phyloP scores from a whole-genome alignment of 2,113 vertebrate species.

The Phocoena sinus region DNA sequence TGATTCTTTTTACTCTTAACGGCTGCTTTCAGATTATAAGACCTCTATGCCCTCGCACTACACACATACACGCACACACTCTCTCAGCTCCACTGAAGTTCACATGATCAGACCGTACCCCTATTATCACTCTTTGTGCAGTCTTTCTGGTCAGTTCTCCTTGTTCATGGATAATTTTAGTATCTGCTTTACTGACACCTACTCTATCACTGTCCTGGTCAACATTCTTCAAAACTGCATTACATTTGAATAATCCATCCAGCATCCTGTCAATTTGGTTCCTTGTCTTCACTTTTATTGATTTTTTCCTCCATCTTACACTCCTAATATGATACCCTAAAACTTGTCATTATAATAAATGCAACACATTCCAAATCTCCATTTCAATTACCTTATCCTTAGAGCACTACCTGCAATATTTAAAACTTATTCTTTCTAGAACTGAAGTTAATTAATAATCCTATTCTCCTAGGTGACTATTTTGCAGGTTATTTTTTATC shows the following conservation, averaged over 20 bases:
- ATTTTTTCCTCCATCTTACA: background rate
- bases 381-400: background rate
- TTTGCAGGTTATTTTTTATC: background rate
- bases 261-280: background rate
- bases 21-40: background rate
- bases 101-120: background rate
- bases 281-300: background rate
- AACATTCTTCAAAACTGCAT: background rate
- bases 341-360: background rate
- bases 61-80: background rate
- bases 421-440: background rate
- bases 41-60: fast-evolving
- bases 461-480: background rate
- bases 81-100: background rate
- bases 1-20: background rate
- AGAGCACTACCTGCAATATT: background rate
- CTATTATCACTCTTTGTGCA: no score
- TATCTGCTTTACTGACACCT: background rate
- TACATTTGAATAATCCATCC: background rate
- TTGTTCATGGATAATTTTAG: background rate
- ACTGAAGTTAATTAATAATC: background rate
- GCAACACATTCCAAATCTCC: background rate
- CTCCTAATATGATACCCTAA: background rate
- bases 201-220: background rate
- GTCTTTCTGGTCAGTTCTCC: background rate